phyloP scores from a whole-genome alignment of 2,888 invertebrate genomes.

The Perizoma flavofasciatum region DNA sequence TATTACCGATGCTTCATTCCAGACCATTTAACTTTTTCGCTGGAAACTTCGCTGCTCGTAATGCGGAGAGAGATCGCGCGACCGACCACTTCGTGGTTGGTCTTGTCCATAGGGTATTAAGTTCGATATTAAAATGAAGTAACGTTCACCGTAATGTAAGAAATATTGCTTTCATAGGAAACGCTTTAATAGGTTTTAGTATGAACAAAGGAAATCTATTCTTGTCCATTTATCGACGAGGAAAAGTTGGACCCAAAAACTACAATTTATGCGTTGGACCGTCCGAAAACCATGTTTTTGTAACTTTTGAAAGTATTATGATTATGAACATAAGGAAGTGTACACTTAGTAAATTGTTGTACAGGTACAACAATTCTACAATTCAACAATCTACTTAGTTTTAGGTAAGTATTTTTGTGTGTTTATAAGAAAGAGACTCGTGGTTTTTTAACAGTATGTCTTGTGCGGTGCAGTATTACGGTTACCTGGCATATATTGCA shows the following conservation, averaged over 20 bases:
- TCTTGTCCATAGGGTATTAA: constrained; percentile 47
- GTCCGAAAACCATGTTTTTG: neutral
- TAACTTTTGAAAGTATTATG: neutral
- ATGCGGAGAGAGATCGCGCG: constrained; percentile 49
- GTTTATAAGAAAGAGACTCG: too few species aligned
- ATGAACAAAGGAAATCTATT: constrained; percentile 30
- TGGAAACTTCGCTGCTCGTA: constrained; percentile 65
- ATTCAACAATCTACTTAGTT: too few species aligned
- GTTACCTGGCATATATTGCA: neutral
- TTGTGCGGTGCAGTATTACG: too few species aligned
- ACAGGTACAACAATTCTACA: too few species aligned
- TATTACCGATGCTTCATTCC: constrained; percentile 73
- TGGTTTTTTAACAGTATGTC: too few species aligned
- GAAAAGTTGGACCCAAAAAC: constrained; percentile 2
- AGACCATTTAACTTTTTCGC: constrained; percentile 73
- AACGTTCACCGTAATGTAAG: constrained; percentile 40
- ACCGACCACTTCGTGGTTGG: constrained; percentile 53
- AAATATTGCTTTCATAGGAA: constrained; percentile 43
- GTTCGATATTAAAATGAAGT: constrained; percentile 50
- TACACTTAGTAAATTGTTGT: too few species aligned
- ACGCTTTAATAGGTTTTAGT: constrained; percentile 34
- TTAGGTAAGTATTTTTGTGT: too few species aligned
- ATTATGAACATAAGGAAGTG: too few species aligned
- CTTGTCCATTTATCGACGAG: constrained; percentile 12
- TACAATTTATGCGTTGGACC: neutral